A percentile compares a stretch with the other conserved stretches of the same genome.
Evolutionary conservation across 2,888 invertebrate genomes (phyloP).

Genomic region (Meteorus cinctellus): DNA sequence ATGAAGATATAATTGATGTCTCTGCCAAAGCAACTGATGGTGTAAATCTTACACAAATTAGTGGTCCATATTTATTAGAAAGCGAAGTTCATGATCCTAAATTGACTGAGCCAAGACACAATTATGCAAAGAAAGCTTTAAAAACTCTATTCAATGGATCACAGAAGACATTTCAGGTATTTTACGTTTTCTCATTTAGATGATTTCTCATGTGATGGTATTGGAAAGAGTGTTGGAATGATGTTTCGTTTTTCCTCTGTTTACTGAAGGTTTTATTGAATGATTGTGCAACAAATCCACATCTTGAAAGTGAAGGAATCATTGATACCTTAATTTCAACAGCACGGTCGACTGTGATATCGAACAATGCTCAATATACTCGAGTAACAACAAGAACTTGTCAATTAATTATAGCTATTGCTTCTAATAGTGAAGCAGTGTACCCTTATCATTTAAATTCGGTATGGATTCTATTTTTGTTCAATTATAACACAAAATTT

Average conservation of each 20-base stretch:
- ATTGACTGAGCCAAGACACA: conserved; percentile 66
- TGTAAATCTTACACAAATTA: conserved; percentile 62
- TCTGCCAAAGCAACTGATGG: conserved; percentile 63
- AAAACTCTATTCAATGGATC: conserved; percentile 71
- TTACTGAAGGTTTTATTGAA: conserved; percentile 65
- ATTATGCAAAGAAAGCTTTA: conserved; percentile 69
- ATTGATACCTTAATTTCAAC: conserved; percentile 70
- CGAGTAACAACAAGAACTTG: conserved; percentile 69
- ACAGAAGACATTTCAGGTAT: conserved; percentile 71
- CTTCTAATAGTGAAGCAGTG: conserved; percentile 68
- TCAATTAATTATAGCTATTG: conserved; percentile 69
- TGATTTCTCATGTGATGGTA: not conserved
- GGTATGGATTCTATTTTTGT: conserved; percentile 55
- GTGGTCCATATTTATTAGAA: conserved; percentile 68
- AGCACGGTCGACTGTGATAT: conserved; percentile 70
- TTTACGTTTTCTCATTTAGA: not conserved
- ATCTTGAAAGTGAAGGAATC: conserved; percentile 68
- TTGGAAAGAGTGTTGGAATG: conserved; percentile 17
- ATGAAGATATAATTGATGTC: conserved; percentile 65
- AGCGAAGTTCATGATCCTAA: conserved; percentile 66
- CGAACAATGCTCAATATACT: conserved; percentile 71
- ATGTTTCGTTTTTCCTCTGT: not conserved
- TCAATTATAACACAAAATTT: not conserved
- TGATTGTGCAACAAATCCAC: conserved; percentile 67
- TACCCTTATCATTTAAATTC: conserved; percentile 70